A percentile compares a stretch with the other conserved stretches of the same genome.
These are phyloP conservation scores for Andricus grossulariae DNA, from an alignment of 1,140 invertebrate genomes.

Conservation along the genomic window DNA sequence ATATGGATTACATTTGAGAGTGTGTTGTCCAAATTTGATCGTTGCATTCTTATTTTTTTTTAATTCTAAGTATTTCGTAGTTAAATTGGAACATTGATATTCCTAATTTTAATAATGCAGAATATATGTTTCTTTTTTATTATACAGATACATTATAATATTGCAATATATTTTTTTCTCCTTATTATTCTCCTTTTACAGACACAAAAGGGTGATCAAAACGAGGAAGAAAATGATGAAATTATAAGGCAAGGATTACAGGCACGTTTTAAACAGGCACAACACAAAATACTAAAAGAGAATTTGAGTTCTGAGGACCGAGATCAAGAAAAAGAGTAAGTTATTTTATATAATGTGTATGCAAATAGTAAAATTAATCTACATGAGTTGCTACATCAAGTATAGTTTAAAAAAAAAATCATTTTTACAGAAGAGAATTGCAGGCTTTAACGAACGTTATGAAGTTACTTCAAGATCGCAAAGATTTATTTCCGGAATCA, in stretches of 20 bases:
- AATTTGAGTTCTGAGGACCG: neutral
- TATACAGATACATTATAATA: no score
- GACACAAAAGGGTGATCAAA: neutral
- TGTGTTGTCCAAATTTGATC: no score
- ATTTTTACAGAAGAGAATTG: constrained; percentile 14
- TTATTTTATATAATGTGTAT: neutral
- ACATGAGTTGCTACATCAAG: neutral
- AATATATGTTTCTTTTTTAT: no score
- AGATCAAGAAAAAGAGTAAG: constrained; percentile 23
- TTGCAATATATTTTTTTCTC: neutral
- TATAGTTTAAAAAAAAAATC: neutral
- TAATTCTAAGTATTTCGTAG: no score
- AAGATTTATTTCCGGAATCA: constrained; percentile 27
- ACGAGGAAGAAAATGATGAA: neutral
- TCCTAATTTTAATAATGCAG: no score
- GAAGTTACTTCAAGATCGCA: constrained; percentile 13
- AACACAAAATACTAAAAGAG: neutral
- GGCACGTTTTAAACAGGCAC: constrained; percentile 8
- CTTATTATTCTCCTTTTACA: neutral
- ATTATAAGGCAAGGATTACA: constrained; percentile 8
- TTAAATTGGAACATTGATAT: no score
- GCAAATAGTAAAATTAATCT: neutral
- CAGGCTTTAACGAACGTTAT: constrained; percentile 1
- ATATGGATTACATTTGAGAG: no score
- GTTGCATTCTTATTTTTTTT: no score